These are phyloP conservation scores for Netelia fuscicornis DNA, from an alignment of 2,888 invertebrate species.

Conservation along the genomic window DNA sequence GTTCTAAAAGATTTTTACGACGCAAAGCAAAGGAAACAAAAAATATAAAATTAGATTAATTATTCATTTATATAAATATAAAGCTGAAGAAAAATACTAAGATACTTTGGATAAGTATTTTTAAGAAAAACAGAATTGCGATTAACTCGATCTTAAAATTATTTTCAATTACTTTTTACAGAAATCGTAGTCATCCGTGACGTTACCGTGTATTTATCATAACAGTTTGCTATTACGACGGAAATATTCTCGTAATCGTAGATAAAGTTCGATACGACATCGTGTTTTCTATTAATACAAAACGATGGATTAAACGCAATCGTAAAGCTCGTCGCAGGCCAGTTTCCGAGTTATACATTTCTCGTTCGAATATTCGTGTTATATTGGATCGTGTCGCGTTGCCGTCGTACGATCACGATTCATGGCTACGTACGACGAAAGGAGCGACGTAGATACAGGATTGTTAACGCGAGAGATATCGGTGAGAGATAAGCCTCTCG, in stretches of 20 bases:
- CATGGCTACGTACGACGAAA: slow-evolving; percentile 19
- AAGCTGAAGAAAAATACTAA: too few relatives aligned
- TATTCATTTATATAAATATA: too few relatives aligned
- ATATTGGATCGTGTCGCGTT: slow-evolving; percentile 20
- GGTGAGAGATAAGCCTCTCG: slow-evolving; percentile 56
- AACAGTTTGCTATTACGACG: not conserved
- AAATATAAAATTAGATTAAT: too few relatives aligned
- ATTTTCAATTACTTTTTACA: not conserved
- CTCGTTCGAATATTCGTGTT: slow-evolving; percentile 37
- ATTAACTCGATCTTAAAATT: not conserved
- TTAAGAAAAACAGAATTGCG: too few relatives aligned
- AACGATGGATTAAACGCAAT: slow-evolving; percentile 17
- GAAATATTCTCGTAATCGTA: slow-evolving; percentile 3
- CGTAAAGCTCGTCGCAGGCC: slow-evolving; percentile 1
- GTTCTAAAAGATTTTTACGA: too few relatives aligned
- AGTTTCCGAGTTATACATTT: slow-evolving; percentile 41
- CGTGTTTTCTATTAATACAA: slow-evolving; percentile 21
- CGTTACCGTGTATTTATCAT: not conserved
- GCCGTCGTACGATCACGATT: slow-evolving; percentile 22
- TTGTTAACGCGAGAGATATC: slow-evolving; percentile 64
- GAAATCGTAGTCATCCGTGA: not conserved
- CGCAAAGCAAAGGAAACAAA: too few relatives aligned
- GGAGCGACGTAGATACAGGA: slow-evolving; percentile 46
- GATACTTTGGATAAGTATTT: too few relatives aligned
- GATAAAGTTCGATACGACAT: slow-evolving; percentile 6